These are phyloP conservation scores for Latrodectus elegans DNA, from an alignment of 2,888 invertebrate genomes.

Conservation along the genomic window DNA sequence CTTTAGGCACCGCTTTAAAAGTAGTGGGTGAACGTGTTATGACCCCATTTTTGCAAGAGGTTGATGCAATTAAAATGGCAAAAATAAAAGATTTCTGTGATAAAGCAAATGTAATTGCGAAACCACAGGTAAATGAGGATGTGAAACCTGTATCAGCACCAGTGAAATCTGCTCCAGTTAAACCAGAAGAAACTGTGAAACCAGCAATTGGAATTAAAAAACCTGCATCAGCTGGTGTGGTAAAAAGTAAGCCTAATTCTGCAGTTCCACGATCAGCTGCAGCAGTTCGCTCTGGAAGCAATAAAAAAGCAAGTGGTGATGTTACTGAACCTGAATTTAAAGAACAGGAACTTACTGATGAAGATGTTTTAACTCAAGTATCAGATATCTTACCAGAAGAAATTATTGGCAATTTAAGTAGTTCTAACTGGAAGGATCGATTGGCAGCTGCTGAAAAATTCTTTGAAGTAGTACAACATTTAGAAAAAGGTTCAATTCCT, in stretches of 20 bases:
- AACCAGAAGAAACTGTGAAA: constrained; percentile 69
- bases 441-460: constrained; percentile 85
- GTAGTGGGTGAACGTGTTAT: constrained; percentile 94
- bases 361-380: constrained; percentile 86
- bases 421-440: constrained; percentile 90
- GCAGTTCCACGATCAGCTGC: constrained; percentile 15
- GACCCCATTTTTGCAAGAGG: constrained; percentile 87
- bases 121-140: constrained; percentile 36
- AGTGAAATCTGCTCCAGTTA: constrained; percentile 72
- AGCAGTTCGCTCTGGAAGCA: constrained; percentile 74
- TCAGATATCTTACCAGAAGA: constrained; percentile 81
- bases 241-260: constrained; percentile 28
- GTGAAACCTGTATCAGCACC: constrained; percentile 60
- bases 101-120: constrained; percentile 81
- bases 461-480: constrained; percentile 79
- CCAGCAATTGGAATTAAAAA: constrained; percentile 58
- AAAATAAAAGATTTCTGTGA: constrained; percentile 95
- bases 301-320: constrained; percentile 73
- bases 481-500: constrained; percentile 81
- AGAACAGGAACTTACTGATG: constrained; percentile 77
- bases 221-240: constrained; percentile 70
- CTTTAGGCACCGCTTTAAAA: constrained; percentile 94
- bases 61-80: constrained; percentile 92
- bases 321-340: constrained; percentile 57
- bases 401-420: constrained; percentile 81